Base-by-base conservation (phyloP, 1,140 invertebrate genomes). In the Zophobas morio region DNA sequence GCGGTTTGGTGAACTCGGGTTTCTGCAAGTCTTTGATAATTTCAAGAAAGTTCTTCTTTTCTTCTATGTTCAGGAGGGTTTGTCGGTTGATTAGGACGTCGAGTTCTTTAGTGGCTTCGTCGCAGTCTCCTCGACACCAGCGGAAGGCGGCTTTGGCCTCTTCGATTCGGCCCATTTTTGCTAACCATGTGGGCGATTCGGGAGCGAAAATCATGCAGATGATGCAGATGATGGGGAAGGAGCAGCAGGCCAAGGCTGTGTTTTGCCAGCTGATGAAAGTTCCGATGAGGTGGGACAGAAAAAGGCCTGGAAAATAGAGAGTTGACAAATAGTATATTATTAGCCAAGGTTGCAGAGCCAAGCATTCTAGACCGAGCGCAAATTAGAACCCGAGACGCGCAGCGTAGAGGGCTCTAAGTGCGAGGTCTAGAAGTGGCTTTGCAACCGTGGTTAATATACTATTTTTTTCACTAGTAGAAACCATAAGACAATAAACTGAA, bases 181-280 rank as follows among this genome's bases (percentile, higher is more conserved):
- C 87, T 56, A 93, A 84, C 92, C 92, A 95, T 1, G 90, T 88
- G 0, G 94, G 94, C 73, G 93, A 93, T 84, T 95, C 94, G 0
- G 93, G 93, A 1, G 91, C 86, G 46, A 74, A 42, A 6, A 46
- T 20, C 51, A 56, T 74, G 1, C 89, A 2, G 88, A 39, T 35
- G 87, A 87, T 40, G 86, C 84, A 33, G 89, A 6, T 34, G 90
- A 81, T 6, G 89, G 90, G 37, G 90, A 85, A 1, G 87, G 54
- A 1, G 86, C 87, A 81, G 42, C 60, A 66, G 1, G 91, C 85
- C 0, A 88, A 85, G 0, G 91, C 90, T 1, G 90, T 89, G 78
- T 85, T 85, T 80, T 89, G 80, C 91, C 91, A 93, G 40, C 87
- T 82, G 0, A 91, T 82, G 80, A 89, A 91, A 2, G 90, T 90